Evolutionary conservation across 35 echinoderm and acorn worm genomes (phyloP).

Genomic region (Heliocidaris erythrogramma): DNA sequence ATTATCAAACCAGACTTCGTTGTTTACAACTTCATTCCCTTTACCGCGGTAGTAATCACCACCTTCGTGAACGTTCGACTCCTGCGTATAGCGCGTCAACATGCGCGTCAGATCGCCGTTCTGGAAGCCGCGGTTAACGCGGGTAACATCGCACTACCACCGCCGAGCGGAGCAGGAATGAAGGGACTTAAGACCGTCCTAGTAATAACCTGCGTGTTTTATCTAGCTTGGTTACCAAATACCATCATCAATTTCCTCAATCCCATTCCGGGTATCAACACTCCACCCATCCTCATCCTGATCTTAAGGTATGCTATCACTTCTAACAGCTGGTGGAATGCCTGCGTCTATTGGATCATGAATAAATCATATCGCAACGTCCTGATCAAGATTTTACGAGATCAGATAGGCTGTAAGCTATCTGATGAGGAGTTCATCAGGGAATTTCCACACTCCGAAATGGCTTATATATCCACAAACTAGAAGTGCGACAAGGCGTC

Average conservation of each 20-base stretch:
- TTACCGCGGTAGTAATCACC: slow-evolving; percentile 8
- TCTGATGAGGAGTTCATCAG: neutral
- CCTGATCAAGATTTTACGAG: neutral
- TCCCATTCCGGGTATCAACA: neutral
- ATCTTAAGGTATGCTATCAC: neutral
- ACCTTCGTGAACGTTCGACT: slow-evolving; percentile 29
- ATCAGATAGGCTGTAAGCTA: neutral
- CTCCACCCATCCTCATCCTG: neutral
- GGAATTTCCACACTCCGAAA: neutral
- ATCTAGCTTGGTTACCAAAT: slow-evolving; percentile 45
- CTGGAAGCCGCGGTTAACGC: neutral
- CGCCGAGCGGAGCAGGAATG: neutral
- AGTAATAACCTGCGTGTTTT: slow-evolving; percentile 33
- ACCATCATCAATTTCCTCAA: slow-evolving; percentile 26
- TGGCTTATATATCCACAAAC: neutral
- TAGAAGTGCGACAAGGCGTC: neutral
- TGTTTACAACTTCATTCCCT: slow-evolving; percentile 38
- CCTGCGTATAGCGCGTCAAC: neutral
- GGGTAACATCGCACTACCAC: neutral
- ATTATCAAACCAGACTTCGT: neutral
- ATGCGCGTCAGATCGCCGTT: slow-evolving; percentile 50
- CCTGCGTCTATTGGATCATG: slow-evolving; percentile 28
- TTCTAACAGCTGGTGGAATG: slow-evolving; percentile 62
- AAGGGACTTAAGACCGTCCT: slow-evolving; percentile 52
- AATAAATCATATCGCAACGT: slow-evolving; percentile 4